Evolutionary conservation across 2,888 invertebrate species (phyloP), one percentile per base, ranked within the genome.

Genomic region (Salpingus planirostris): DNA sequence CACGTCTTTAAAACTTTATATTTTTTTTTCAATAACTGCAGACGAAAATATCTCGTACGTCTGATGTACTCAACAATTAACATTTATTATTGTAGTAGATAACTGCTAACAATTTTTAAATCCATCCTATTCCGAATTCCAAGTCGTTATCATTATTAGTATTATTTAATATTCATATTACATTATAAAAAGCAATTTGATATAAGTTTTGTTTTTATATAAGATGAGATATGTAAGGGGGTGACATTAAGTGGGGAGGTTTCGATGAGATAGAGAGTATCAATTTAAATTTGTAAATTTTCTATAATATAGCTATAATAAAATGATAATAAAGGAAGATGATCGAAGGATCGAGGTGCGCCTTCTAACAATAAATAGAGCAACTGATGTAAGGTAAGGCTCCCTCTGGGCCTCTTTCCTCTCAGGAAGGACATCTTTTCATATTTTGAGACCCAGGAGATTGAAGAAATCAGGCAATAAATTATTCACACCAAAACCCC

Each of bases 181-280:
- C 47, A 38, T 44, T 56, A 57, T 55, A 57, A 57, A 55, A 57
- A 59, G 57, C 55, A 54, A 50, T 46, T 54, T 48, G 48, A 54
- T 55, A 46, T 48, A 47, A 36, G 44, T 42, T 40, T 43, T 32
- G n/a, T n/a, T n/a, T n/a, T n/a, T n/a, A n/a, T n/a, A 42, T 22
- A 36, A 36, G 46, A 57, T 57, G 56, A 57, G 57, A 58, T 59
- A 57, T 58, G 57, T 53, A 47, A 53, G n/a, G n/a, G n/a, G n/a
- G n/a, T n/a, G n/a, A n/a, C n/a, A n/a, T n/a, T n/a, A n/a, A n/a
- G n/a, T n/a, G n/a, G n/a, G n/a, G n/a, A n/a, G n/a, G n/a, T n/a
- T n/a, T n/a, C n/a, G n/a, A n/a, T n/a, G n/a, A n/a, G n/a, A n/a
- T n/a, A n/a, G n/a, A n/a, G n/a, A n/a, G n/a, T n/a, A n/a, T n/a